A percentile compares a stretch with the other conserved stretches of the same genome.
Evolutionary conservation across 1,140 invertebrate genomes (phyloP).

Genomic region (Drosophila kikkawai): DNA sequence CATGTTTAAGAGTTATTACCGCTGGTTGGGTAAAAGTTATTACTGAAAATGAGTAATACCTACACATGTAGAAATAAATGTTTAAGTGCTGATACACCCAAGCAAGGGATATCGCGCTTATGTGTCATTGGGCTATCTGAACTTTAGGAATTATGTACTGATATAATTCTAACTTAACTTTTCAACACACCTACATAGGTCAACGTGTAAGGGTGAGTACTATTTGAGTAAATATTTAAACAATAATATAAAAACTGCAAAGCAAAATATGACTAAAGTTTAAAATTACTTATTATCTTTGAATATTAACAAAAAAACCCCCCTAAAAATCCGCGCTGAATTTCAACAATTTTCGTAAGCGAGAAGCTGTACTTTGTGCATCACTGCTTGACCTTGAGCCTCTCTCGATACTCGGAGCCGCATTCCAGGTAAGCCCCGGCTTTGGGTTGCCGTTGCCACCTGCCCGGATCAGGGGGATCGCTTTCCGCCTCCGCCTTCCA

Average conservation of each 20-base stretch:
- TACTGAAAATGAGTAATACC: slow-evolving; percentile 3
- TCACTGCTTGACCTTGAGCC: slow-evolving; percentile 41
- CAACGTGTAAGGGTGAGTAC: background rate
- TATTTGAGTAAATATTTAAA: background rate
- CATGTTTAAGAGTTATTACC: background rate
- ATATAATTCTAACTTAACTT: background rate
- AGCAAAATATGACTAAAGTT: too few species aligned
- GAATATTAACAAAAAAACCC: background rate
- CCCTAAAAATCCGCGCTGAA: too few species aligned
- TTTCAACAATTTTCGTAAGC: background rate
- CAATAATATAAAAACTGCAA: too few species aligned
- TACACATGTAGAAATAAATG: background rate
- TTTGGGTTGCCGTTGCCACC: background rate
- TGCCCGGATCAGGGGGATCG: slow-evolving; percentile 10
- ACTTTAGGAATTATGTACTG: background rate
- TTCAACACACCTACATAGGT: background rate
- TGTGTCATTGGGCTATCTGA: slow-evolving; percentile 2
- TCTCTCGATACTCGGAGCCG: slow-evolving; percentile 23
- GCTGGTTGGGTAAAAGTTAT: background rate
- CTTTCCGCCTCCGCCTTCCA: slow-evolving; percentile 1
- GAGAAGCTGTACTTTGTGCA: slow-evolving; percentile 29
- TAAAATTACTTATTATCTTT: background rate
- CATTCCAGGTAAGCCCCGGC: slow-evolving; percentile 42
- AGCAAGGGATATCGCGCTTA: background rate
- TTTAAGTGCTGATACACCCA: background rate